phyloP scores from a whole-genome alignment of 92 coral and sea anemone genomes.

The Epizoanthus stellaris region DNA sequence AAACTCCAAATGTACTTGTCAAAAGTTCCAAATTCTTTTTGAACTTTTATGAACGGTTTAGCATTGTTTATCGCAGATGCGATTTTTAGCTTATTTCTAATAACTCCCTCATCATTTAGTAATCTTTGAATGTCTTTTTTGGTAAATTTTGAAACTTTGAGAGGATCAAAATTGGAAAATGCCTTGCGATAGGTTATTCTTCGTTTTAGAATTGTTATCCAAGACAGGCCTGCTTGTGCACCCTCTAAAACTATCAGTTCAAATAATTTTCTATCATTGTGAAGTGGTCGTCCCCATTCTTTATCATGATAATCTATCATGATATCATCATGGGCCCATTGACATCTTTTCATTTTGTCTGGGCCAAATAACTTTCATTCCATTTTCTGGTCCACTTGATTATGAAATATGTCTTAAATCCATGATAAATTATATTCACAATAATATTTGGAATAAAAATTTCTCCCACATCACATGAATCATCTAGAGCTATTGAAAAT shows the following conservation, averaged over 20 bases:
- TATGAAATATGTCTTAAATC: no score
- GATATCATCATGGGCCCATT: neutral
- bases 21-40: neutral
- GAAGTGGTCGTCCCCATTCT: slow-evolving; percentile 4
- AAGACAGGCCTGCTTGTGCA: slow-evolving; percentile 22
- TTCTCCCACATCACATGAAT: no score
- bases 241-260: slow-evolving; percentile 23
- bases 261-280: neutral
- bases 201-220: neutral
- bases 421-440: no score
- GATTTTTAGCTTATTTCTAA: neutral
- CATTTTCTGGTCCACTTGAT: no score
- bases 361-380: no score
- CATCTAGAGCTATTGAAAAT: no score
- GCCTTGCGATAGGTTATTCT: neutral
- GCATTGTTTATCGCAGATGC: neutral
- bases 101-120: neutral
- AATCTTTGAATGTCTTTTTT: neutral
- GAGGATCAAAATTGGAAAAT: neutral
- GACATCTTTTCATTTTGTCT: no score
- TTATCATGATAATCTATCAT: slow-evolving; percentile 27
- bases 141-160: neutral
- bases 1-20: no score
- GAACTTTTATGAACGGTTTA: neutral
- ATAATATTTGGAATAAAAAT: no score